These are phyloP conservation scores for Paraescarpia echinospica DNA, from an alignment of 1,140 invertebrate genomes.

Conservation along the genomic window DNA sequence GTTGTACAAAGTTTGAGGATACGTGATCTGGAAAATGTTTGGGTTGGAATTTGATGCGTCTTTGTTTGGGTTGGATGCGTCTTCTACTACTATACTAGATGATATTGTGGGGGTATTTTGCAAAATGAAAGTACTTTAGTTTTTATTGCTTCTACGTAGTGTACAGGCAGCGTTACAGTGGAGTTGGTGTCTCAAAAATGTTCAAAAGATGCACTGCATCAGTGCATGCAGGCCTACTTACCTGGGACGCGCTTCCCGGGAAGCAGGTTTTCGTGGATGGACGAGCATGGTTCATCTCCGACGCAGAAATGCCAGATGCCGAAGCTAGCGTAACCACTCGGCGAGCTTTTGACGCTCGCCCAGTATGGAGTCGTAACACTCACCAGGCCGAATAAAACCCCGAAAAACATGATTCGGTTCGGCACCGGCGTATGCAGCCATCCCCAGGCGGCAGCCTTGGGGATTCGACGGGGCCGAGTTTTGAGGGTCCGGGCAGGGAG, in stretches of 20 bases:
- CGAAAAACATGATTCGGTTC: constrained; percentile 23
- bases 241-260: constrained; percentile 19
- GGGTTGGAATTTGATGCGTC: too few relatives aligned
- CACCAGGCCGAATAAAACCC: constrained; percentile 22
- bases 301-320: constrained; percentile 26
- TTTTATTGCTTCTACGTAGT: too few relatives aligned
- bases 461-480: background rate
- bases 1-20: too few relatives aligned
- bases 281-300: constrained; percentile 16
- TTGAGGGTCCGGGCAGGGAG: background rate
- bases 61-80: too few relatives aligned
- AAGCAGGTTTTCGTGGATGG: constrained; percentile 28
- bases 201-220: too few relatives aligned
- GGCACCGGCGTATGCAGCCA: constrained; percentile 25
- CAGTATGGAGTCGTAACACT: constrained; percentile 25
- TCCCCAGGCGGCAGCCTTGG: constrained; percentile 24
- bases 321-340: constrained; percentile 17
- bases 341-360: constrained; percentile 18
- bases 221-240: too few relatives aligned
- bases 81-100: too few relatives aligned
- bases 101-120: too few relatives aligned
- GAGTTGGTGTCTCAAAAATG: too few relatives aligned
- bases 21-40: too few relatives aligned
- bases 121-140: too few relatives aligned
- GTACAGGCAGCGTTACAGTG: too few relatives aligned